Conservation (phyloP, 1,140 invertebrate species). For the Thaumatotibia leucotreta region DNA sequence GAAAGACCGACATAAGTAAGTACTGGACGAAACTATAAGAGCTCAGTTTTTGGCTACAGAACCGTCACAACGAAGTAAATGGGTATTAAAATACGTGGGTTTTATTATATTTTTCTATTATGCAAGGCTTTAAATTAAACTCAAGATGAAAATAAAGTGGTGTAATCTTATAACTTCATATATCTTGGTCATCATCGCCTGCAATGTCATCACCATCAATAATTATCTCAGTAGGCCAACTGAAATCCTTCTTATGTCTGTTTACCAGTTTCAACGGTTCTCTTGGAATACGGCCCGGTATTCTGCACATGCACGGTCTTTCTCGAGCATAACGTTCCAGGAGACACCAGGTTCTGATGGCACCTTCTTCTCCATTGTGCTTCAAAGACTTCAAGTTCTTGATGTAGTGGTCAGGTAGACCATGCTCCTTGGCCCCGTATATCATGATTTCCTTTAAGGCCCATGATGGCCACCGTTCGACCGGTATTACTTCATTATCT, state of each 20-base stretch:
- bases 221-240: neutral
- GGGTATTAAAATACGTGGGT: too few relatives aligned
- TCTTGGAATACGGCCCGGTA: slow-evolving; percentile 30
- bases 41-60: too few relatives aligned
- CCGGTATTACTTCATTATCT: slow-evolving; percentile 53
- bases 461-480: slow-evolving; percentile 52
- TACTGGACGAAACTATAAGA: too few relatives aligned
- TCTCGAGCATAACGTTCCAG: slow-evolving; percentile 37
- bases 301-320: slow-evolving; percentile 38
- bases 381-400: slow-evolving; percentile 42
- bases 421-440: slow-evolving; percentile 49
- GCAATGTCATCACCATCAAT: neutral
- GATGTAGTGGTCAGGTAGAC: slow-evolving; percentile 51
- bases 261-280: slow-evolving; percentile 30
- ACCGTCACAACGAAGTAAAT: too few relatives aligned
- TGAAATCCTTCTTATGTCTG: neutral
- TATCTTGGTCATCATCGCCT: too few relatives aligned
- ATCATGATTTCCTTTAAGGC: slow-evolving; percentile 54
- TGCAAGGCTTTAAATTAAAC: too few relatives aligned
- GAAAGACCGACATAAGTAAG: too few relatives aligned
- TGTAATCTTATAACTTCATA: neutral
- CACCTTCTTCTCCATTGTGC: slow-evolving; percentile 52
- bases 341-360: slow-evolving; percentile 39
- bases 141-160: too few relatives aligned
- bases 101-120: too few relatives aligned